Conservation (phyloP, 2,888 invertebrate genomes). For the Chrysolina haemoptera region DNA sequence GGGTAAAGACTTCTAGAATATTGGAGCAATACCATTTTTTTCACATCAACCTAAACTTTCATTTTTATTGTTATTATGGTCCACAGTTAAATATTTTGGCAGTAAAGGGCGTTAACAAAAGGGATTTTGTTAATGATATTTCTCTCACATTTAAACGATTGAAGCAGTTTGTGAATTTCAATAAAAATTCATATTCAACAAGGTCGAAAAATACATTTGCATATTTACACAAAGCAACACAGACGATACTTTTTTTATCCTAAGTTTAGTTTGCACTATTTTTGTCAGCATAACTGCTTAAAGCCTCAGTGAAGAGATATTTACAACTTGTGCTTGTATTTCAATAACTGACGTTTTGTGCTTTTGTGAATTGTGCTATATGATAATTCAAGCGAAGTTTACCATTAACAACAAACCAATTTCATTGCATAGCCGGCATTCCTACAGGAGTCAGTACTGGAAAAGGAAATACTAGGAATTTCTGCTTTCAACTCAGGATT, state of each 20-base stretch:
- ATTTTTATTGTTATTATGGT: conserved; percentile 52
- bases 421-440: too few species aligned
- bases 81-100: conserved; percentile 54
- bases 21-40: background rate
- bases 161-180: conserved; percentile 48
- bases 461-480: background rate
- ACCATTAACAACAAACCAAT: too few species aligned
- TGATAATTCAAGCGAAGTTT: too few species aligned
- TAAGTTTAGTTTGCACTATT: conserved; percentile 58
- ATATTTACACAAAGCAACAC: conserved; percentile 54
- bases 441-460: too few species aligned
- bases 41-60: conserved; percentile 1
- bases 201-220: conserved; percentile 56
- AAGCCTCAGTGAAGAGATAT: conserved; percentile 32
- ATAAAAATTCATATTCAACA: conserved; percentile 53
- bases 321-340: conserved; percentile 36
- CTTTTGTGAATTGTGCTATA: background rate
- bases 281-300: conserved; percentile 33
- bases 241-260: conserved; percentile 40
- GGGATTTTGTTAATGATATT: conserved; percentile 45
- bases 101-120: conserved; percentile 43
- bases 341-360: conserved; percentile 33
- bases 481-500: background rate
- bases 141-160: conserved; percentile 40
- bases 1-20: background rate